Evolutionary conservation across 1,140 invertebrate genomes (phyloP).

Genomic region (Euglossa dilemma): DNA sequence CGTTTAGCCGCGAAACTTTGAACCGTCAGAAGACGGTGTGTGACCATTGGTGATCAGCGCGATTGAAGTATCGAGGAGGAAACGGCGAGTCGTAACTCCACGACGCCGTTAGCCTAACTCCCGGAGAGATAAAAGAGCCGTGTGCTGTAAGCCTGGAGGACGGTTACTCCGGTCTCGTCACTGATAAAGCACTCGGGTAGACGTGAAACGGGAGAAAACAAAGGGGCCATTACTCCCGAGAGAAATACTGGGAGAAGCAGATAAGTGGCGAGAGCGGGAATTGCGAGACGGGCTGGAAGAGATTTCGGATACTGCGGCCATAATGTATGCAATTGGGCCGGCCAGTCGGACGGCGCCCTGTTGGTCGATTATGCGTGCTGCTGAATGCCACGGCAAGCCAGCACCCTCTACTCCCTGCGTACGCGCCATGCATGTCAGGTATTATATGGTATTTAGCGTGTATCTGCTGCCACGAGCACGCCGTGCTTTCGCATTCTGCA

Average conservation of each 20-base stretch:
- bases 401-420: background rate
- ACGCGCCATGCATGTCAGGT: conserved; percentile 30
- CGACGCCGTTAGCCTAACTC: background rate
- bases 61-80: no score
- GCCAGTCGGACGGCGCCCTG: conserved; percentile 34
- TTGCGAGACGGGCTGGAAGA: conserved; percentile 31
- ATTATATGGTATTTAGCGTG: conserved; percentile 64
- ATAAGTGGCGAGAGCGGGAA: background rate
- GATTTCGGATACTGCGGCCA: conserved; percentile 45
- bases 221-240: background rate
- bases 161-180: no score
- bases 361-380: conserved; percentile 59
- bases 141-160: no score
- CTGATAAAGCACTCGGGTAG: background rate
- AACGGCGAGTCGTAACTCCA: background rate
- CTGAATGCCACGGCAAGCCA: conserved; percentile 26
- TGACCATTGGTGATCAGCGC: no score
- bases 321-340: conserved; percentile 69
- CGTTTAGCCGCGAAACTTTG: background rate
- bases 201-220: background rate
- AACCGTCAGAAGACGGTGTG: no score
- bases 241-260: conserved; percentile 20
- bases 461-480: conserved; percentile 16
- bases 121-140: no score
- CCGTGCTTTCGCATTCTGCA: conserved; percentile 32